phyloP scores from a whole-genome alignment of 2,888 invertebrate genomes.

The Cheiracanthium punctorium region DNA sequence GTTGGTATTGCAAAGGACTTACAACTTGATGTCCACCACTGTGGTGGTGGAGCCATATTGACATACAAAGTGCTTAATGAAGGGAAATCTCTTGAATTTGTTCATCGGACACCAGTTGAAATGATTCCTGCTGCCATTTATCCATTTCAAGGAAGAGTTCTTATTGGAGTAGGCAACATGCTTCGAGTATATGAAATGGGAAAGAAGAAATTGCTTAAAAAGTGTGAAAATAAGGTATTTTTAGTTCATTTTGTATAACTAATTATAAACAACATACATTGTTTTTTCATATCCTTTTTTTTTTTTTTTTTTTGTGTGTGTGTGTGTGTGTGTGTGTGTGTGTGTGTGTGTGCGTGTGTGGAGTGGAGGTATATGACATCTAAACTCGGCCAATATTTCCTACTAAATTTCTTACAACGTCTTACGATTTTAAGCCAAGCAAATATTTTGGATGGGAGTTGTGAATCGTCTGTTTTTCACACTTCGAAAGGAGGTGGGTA shows the following conservation, averaged over 20 bases:
- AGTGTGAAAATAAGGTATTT: conserved; percentile 93
- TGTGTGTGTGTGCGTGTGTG: too few relatives aligned
- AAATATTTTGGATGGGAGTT: too few relatives aligned
- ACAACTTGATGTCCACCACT: conserved; percentile 89
- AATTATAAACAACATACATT: too few relatives aligned
- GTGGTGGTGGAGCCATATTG: conserved; percentile 88
- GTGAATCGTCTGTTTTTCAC: too few relatives aligned
- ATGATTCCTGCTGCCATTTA: conserved; percentile 93
- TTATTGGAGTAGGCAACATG: conserved; percentile 94
- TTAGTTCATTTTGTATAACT: background rate
- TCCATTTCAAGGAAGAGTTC: conserved; percentile 90
- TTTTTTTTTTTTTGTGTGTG: too few relatives aligned
- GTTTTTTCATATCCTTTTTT: too few relatives aligned
- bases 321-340: too few relatives aligned
- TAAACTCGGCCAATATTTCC: too few relatives aligned
- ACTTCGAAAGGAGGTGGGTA: too few relatives aligned
- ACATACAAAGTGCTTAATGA: conserved; percentile 86
- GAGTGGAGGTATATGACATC: too few relatives aligned
- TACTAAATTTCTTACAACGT: too few relatives aligned
- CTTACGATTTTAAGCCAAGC: too few relatives aligned
- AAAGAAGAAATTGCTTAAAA: conserved; percentile 94
- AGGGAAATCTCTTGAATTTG: conserved; percentile 89
- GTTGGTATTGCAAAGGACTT: conserved; percentile 95
- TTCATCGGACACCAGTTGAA: conserved; percentile 95
- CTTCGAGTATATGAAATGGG: conserved; percentile 96